phyloP scores from a whole-genome alignment of 2,888 invertebrate species.

The Campoplex capitator region DNA sequence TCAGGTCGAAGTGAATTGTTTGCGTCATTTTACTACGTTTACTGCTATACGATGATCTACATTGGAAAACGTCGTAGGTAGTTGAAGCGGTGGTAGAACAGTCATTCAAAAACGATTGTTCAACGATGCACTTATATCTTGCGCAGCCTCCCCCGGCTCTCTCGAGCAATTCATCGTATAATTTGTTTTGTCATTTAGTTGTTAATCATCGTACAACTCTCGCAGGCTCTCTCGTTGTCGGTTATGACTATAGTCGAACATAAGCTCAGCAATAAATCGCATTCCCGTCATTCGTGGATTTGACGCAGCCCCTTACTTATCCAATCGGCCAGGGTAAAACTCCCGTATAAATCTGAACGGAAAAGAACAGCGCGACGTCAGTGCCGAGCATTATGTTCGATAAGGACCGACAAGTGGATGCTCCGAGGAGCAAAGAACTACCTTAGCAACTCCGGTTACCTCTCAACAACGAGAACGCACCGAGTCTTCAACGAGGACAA shows the following conservation, averaged over 20 bases:
- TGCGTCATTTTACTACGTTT: neutral
- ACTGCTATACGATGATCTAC: neutral
- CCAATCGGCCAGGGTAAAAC: slow-evolving; percentile 12
- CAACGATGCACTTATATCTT: neutral
- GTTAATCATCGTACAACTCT: slow-evolving; percentile 3
- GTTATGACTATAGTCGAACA: neutral
- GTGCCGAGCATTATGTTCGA: slow-evolving; percentile 40
- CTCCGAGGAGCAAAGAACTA: slow-evolving; percentile 14
- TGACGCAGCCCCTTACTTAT: slow-evolving; percentile 5
- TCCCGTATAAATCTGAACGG: slow-evolving; percentile 2
- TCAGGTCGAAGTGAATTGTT: slow-evolving; percentile 8
- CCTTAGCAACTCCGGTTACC: slow-evolving; percentile 42
- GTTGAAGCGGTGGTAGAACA: neutral
- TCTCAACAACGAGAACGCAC: slow-evolving; percentile 31
- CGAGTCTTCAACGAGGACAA: slow-evolving; percentile 33
- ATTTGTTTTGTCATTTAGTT: neutral
- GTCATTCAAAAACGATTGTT: neutral
- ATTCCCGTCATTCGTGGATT: neutral
- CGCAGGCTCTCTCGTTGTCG: neutral
- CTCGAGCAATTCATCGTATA: neutral
- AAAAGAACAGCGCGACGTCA: slow-evolving; percentile 42
- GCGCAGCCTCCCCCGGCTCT: neutral
- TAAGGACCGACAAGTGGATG: slow-evolving; percentile 24
- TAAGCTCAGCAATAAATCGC: neutral
- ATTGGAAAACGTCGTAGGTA: neutral